Evolutionary conservation across 2,113 vertebrate species (phyloP).

Genomic region (Hippocampus mohnikei): DNA sequence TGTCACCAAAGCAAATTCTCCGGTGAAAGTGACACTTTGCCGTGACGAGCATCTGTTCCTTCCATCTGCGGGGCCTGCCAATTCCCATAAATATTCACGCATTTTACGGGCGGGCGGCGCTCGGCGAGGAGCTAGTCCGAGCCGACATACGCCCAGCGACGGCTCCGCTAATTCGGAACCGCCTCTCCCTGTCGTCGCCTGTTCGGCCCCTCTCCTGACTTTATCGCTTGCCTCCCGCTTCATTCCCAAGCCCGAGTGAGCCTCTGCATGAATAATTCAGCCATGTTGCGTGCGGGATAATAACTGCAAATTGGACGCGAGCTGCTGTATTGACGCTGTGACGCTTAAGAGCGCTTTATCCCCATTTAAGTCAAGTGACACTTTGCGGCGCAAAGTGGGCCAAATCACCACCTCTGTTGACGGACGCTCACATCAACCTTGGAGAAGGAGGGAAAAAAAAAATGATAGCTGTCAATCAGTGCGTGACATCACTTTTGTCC

Average conservation of each 20-base stretch:
- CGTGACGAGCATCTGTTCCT: conserved; percentile 70
- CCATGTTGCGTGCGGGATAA: conserved; percentile 47
- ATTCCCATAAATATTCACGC: conserved; percentile 75
- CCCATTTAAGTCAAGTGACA: background rate
- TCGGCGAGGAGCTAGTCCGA: background rate
- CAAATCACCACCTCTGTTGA: background rate
- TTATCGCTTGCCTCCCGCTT: conserved; percentile 20
- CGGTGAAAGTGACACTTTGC: conserved; percentile 64
- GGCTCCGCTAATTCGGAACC: conserved; percentile 66
- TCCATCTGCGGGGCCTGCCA: conserved; percentile 74
- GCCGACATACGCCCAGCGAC: conserved; percentile 63
- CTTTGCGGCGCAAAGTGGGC: background rate
- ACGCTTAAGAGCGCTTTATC: background rate
- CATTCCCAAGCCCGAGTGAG: conserved; percentile 14
- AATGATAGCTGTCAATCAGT: background rate
- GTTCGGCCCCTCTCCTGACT: background rate
- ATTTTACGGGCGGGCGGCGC: conserved; percentile 2
- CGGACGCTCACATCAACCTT: background rate
- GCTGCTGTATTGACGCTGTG: background rate
- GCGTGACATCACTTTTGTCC: no score
- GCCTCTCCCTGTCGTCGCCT: conserved; percentile 1
- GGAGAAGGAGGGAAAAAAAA: no score
- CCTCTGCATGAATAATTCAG: conserved; percentile 59
- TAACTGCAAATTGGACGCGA: conserved; percentile 68
- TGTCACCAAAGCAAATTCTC: conserved; percentile 73